phyloP scores from a whole-genome alignment of 2,113 vertebrate species.

The Nyctereutes procyonoides region DNA sequence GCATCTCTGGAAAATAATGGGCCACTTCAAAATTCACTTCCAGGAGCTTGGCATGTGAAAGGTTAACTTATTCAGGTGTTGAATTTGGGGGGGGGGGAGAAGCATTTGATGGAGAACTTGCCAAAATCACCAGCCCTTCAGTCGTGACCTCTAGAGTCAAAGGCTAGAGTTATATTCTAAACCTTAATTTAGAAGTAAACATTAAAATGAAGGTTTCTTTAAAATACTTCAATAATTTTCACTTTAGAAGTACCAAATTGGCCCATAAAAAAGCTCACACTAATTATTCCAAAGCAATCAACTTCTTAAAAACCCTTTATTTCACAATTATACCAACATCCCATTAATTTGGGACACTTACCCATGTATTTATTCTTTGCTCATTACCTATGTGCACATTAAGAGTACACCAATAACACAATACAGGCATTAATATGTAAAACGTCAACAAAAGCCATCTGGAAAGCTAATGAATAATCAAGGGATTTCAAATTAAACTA shows the following conservation, averaged over 20 bases:
- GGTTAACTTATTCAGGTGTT: constrained; percentile 67
- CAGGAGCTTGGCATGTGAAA: not conserved
- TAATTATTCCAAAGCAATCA: constrained; percentile 77
- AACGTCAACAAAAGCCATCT: constrained; percentile 90
- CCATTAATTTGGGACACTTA: constrained; percentile 76
- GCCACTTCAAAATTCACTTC: not conserved
- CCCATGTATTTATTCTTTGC: constrained; percentile 77
- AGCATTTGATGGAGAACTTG: not conserved
- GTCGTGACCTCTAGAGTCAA: constrained; percentile 8
- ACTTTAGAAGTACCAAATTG: constrained; percentile 69
- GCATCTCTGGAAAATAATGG: not conserved
- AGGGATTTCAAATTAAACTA: constrained; percentile 92
- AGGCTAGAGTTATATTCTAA: constrained; percentile 32
- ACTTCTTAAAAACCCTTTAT: constrained; percentile 78
- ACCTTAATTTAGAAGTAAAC: constrained; percentile 70
- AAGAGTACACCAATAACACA: constrained; percentile 74
- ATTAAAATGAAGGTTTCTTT: constrained; percentile 61
- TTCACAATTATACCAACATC: constrained; percentile 70
- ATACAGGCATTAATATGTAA: constrained; percentile 86
- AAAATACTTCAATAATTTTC: constrained; percentile 67
- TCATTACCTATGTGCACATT: constrained; percentile 78
- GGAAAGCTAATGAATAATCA: constrained; percentile 94
- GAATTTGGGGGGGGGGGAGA: not conserved
- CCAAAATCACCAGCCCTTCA: not conserved
- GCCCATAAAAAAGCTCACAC: not conserved